phyloP scores from a whole-genome alignment of 2,113 vertebrate species.

The Pachycephala philippinensis region DNA sequence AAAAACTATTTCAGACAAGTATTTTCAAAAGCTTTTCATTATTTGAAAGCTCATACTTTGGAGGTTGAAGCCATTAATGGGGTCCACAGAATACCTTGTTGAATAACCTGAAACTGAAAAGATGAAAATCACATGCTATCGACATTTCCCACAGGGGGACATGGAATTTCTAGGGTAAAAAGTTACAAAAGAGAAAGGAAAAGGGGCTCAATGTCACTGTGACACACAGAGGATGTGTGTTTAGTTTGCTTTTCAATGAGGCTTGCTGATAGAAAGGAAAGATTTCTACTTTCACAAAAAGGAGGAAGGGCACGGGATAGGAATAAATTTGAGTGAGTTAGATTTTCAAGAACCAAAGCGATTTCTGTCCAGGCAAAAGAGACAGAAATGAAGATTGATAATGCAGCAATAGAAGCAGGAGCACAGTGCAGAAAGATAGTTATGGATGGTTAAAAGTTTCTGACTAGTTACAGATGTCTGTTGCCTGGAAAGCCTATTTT shows the following conservation, averaged over 20 bases:
- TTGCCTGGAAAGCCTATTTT: background rate
- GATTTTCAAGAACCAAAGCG: conserved; percentile 38
- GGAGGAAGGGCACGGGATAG: background rate
- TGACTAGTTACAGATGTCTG: conserved; percentile 24
- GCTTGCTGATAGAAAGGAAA: background rate
- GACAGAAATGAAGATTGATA: conserved; percentile 53
- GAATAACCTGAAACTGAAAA: background rate
- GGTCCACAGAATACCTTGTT: background rate
- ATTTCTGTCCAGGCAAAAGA: conserved; percentile 27
- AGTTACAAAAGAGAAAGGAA: background rate
- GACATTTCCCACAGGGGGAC: background rate
- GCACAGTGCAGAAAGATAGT: conserved; percentile 41
- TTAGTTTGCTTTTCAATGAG: conserved; percentile 3
- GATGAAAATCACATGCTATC: background rate
- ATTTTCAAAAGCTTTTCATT: background rate
- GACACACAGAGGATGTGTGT: background rate
- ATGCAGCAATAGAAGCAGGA: conserved; percentile 5
- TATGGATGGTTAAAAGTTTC: conserved; percentile 56
- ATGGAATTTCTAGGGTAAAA: background rate
- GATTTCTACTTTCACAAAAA: background rate
- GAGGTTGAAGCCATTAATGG: background rate
- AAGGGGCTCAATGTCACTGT: background rate
- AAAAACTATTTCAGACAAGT: background rate
- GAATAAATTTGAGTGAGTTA: background rate
- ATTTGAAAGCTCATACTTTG: background rate